Conservation (phyloP, 1,140 invertebrate species). For the Cardiocondyla obscurior region DNA sequence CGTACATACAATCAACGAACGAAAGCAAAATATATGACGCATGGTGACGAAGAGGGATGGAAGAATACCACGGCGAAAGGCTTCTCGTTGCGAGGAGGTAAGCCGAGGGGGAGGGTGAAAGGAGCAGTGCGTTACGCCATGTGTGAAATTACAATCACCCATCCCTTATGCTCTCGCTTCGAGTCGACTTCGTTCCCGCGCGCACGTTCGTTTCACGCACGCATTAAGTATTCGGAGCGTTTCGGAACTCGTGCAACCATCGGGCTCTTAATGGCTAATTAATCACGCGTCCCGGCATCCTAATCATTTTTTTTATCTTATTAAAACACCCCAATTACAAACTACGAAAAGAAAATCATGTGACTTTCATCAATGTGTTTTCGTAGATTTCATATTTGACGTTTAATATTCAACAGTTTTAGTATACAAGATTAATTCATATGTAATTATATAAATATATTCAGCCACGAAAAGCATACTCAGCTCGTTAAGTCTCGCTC, state of each 20-base stretch:
- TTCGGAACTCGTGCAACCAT: neutral
- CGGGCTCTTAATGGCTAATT: neutral
- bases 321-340: no score
- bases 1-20: constrained; percentile 40
- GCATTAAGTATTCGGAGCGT: neutral
- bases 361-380: no score
- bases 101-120: constrained; percentile 23
- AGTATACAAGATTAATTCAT: no score
- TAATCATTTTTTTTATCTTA: neutral
- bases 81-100: constrained; percentile 5
- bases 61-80: constrained; percentile 15
- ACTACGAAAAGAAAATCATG: no score
- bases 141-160: constrained; percentile 80
- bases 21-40: constrained; percentile 52
- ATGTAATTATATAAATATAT: neutral
- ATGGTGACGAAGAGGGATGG: constrained; percentile 42
- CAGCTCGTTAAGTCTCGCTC: neutral
- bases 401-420: no score
- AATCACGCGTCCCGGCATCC: neutral
- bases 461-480: no score
- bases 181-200: constrained; percentile 54
- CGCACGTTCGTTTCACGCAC: neutral
- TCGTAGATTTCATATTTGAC: no score
- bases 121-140: constrained; percentile 70
- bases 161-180: constrained; percentile 71